These are phyloP conservation scores for Hesperia comma DNA, from an alignment of 2,888 invertebrate species.

Conservation along the genomic window DNA sequence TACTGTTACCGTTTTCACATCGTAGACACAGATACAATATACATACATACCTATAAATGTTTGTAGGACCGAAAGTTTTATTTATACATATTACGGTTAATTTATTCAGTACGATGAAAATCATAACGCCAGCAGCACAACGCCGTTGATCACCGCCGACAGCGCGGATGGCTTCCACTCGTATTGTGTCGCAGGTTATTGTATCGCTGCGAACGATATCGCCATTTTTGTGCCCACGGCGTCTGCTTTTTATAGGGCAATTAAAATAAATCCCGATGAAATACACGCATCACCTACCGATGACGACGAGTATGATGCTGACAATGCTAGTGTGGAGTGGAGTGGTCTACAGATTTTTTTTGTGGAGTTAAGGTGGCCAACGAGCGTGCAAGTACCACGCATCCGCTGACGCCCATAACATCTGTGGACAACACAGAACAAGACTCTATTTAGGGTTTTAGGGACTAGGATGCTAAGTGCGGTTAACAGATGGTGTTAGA, in stretches of 20 bases:
- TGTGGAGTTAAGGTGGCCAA: no score
- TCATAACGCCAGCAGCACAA: constrained; percentile 8
- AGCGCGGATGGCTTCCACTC: constrained; percentile 23
- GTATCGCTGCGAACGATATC: constrained; percentile 26
- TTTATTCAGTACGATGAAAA: constrained; percentile 8
- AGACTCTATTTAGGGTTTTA: no score
- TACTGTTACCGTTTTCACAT: no score
- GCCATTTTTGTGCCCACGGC: constrained; percentile 24
- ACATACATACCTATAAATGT: no score
- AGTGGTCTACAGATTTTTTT: no score
- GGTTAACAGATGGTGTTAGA: no score
- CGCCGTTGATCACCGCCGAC: constrained; percentile 12
- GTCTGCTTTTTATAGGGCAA: constrained; percentile 39
- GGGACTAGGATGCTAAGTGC: no score
- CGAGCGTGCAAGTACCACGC: no score
- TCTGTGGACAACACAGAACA: no score
- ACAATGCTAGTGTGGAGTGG: background rate
- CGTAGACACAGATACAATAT: no score
- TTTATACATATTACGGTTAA: constrained; percentile 10
- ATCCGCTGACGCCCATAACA: no score
- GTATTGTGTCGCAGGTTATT: constrained; percentile 28
- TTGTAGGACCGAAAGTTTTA: background rate
- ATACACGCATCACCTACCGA: constrained; percentile 18
- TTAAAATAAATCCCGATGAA: constrained; percentile 41
- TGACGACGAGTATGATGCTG: background rate